These are phyloP conservation scores for Cyrtodaria siliqua DNA, from an alignment of 2,888 invertebrate species.

Conservation along the genomic window DNA sequence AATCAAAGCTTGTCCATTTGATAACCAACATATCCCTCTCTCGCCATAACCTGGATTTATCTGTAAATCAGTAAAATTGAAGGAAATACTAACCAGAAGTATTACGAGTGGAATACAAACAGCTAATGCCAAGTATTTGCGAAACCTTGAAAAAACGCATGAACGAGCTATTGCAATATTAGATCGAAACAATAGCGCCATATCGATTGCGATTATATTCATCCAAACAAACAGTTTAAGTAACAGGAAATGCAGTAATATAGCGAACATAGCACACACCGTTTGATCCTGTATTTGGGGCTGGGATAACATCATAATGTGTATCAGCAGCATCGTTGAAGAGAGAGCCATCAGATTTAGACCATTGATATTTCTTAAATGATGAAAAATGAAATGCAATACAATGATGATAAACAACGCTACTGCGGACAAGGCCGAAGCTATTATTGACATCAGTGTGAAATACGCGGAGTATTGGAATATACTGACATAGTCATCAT, in stretches of 20 bases:
- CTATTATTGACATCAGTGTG: constrained; percentile 21
- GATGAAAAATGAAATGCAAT: constrained; percentile 13
- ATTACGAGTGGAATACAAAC: constrained; percentile 2
- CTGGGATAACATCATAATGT: constrained; percentile 23
- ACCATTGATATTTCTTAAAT: constrained; percentile 38
- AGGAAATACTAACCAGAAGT: background rate
- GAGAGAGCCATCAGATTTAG: constrained; percentile 39
- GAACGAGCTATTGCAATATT: background rate
- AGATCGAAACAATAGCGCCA: constrained; percentile 20
- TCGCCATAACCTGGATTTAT: constrained; percentile 20
- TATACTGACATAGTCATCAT: constrained; percentile 9
- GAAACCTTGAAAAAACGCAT: constrained; percentile 9
- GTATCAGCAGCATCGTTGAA: constrained; percentile 13
- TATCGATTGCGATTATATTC: constrained; percentile 40
- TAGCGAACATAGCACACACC: constrained; percentile 2
- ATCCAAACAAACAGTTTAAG: constrained; percentile 36
- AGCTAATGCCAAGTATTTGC: constrained; percentile 5
- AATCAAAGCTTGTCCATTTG: constrained; percentile 18
- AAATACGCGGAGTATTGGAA: constrained; percentile 18
- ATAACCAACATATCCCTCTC: constrained; percentile 27
- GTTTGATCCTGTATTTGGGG: background rate
- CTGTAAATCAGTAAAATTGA: constrained; percentile 8
- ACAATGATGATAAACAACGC: constrained; percentile 10
- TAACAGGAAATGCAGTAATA: constrained; percentile 19
- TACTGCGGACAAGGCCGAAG: constrained; percentile 23